Base-by-base conservation (phyloP, 2,797 vertebrate species). In the Acridotheres tristis region DNA sequence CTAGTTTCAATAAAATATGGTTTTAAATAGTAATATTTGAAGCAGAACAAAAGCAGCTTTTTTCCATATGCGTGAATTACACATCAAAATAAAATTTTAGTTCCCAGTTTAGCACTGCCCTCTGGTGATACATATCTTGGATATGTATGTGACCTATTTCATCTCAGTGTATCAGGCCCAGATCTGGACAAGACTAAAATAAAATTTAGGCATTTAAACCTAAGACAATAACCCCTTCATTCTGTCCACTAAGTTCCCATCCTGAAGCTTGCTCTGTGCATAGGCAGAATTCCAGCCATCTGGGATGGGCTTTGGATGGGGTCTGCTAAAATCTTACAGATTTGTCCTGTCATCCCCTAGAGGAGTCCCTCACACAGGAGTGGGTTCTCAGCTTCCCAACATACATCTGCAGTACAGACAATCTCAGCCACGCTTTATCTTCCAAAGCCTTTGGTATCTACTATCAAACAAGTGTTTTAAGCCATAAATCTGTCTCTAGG, bases 101-200 rank as follows among this genome's bases (percentile, higher is more conserved):
- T 94, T 96, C 91, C 79, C 94, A 93, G 94, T 93, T 97, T 94
- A 95, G 94, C 87, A 96, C 85, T 94, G 94, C 94, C 94, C 89
- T 94, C 93, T 97, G 93, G 93, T 96, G 94, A 96, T 93, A 77
- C 55, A 4, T 48, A 83, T 42, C 85, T 92, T 68, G 54, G 96
- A 85, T 84, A 72, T 22, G 30, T 90, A 51, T 11, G 27, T 76
- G 89, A 92, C 92, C 91, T 54, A 62, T 61, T 68, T 92, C 73
- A 65, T 51, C 68, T 38, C 16, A 14, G 12, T 5, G 5, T 12
- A 43, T 32, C 54, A 67, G 50, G 48, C n/a, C 48, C 55, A 79
- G 25, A 53, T 13, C 43, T 40, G 18, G 69, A 68, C 45, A 69
- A 79, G 51, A 26, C 11, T 53, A 27, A 77, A 58, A 59, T 9